Base-by-base conservation (phyloP, 2,888 invertebrate genomes). In the Melanargia galathea region DNA sequence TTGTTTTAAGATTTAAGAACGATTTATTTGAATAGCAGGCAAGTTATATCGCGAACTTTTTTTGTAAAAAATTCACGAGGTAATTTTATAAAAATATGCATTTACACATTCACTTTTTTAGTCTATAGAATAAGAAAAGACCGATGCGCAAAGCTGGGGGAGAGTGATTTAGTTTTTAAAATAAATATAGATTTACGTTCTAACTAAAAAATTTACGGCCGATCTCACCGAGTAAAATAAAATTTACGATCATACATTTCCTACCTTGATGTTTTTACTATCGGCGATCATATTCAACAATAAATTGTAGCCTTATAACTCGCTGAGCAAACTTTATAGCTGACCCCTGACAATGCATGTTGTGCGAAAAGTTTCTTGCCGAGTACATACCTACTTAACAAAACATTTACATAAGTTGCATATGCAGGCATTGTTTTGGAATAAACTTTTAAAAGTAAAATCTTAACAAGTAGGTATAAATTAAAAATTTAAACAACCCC, bases 321-420 rank as follows among this genome's bases (percentile, higher is more conserved):
- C n/a, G 26, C 16, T 30, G 30, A 7, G 16, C 16, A n/a, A 51
- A 16, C 51, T 51, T 51, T 51, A 51, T 35, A 51, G 24, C 45
- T 56, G 51, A 64, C 56, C 60, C 60, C 38, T 61, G 61, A 61
- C 43, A 60, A 57, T 51, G 43, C 22, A 48, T 43, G 22, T 20
- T 45, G 20, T 20, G 10, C 7, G 45, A 18, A 11, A 45, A 22
- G 45, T 11, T 46, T 0, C 43, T 2, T 8, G 8, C 5, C n/a
- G 6, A 43, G 18, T 18, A 5, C 1, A n/a, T 0, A n/a, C 4
- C 10, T 38, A 38, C 38, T 11, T n/a, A 13, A n/a, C n/a, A n/a
- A n/a, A n/a, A n/a, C n/a, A n/a, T n/a, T n/a, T n/a, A n/a, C n/a
- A 38, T 43, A 16, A 16, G 0, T 18, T 16, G 40, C n/a, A n/a